phyloP scores from a whole-genome alignment of 1,140 invertebrate species.

The Bilobella aurantiaca region DNA sequence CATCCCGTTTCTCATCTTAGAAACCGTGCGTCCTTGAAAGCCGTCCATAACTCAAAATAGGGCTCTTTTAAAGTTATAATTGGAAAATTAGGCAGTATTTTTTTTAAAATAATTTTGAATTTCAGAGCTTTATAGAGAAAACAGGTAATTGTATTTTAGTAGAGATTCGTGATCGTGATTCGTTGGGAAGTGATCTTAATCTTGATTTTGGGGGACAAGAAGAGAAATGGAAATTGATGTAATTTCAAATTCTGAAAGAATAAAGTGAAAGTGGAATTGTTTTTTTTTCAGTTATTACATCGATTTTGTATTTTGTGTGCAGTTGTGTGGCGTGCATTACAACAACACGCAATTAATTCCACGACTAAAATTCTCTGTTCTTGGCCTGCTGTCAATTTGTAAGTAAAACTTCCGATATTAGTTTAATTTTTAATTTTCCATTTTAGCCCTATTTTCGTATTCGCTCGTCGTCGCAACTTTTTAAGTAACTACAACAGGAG shows the following conservation, averaged over 20 bases:
- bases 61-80: background rate
- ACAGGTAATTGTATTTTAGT: no score
- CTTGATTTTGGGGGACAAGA: background rate
- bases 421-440: no score
- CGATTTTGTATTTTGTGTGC: background rate
- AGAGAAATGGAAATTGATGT: background rate
- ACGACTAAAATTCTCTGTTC: background rate
- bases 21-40: background rate
- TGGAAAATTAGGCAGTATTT: background rate
- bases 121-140: no score
- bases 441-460: no score
- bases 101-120: background rate
- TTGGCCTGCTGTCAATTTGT: background rate
- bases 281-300: background rate
- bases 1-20: background rate
- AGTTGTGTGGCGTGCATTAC: background rate
- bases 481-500: background rate
- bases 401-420: no score
- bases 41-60: background rate
- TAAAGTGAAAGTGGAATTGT: background rate
- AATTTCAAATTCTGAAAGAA: background rate
- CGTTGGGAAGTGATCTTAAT: background rate
- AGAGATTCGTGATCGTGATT: background rate
- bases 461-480: background rate
- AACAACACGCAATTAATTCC: background rate